Conservation (phyloP, 2,797 vertebrate species). For the Pteronotus mesoamericanus region DNA sequence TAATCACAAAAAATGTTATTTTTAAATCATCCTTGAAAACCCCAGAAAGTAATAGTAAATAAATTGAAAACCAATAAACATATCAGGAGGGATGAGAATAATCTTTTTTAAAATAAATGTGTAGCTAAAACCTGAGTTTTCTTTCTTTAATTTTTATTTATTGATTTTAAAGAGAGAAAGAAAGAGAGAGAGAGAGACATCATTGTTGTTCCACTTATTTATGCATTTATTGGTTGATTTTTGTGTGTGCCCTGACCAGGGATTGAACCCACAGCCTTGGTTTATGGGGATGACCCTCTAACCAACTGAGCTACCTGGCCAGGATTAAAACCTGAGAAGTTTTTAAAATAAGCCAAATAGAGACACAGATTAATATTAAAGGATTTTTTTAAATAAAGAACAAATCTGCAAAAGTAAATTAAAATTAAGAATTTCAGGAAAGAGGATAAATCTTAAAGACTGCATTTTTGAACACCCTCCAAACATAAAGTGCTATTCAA, state of each 20-base stretch:
- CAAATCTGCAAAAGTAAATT: background rate
- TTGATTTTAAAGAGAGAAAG: too few species aligned
- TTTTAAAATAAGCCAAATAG: background rate
- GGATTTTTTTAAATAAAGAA: background rate
- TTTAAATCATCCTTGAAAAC: constrained; percentile 14
- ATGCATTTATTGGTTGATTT: too few species aligned
- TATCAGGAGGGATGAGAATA: background rate
- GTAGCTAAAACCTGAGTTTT: background rate
- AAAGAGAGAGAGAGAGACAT: too few species aligned
- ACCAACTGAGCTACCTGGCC: too few species aligned
- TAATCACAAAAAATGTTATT: background rate
- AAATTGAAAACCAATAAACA: background rate
- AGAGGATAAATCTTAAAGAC: background rate
- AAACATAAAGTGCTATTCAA: background rate
- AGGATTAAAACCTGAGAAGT: background rate
- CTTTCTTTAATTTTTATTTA: too few species aligned
- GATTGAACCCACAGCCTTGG: too few species aligned
- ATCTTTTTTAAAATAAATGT: background rate
- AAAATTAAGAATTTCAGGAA: background rate
- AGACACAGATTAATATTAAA: background rate
- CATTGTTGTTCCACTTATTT: too few species aligned
- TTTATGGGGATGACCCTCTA: too few species aligned
- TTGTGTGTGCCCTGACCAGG: too few species aligned
- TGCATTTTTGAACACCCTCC: background rate
- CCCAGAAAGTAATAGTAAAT: background rate